phyloP scores from a whole-genome alignment of 2,888 invertebrate genomes.

The Cephalotes varians region DNA sequence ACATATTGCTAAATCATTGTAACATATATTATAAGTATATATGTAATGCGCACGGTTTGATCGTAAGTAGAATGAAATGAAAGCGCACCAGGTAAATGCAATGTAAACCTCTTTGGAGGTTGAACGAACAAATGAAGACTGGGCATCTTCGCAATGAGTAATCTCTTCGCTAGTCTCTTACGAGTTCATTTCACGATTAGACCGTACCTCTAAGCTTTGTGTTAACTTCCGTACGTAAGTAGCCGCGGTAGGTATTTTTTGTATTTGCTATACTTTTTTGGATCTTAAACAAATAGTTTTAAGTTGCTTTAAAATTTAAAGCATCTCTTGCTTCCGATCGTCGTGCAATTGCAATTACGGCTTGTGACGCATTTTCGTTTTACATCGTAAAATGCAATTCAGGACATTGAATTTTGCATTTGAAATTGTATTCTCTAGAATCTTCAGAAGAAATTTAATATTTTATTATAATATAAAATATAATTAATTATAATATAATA shows the following conservation, averaged over 20 bases:
- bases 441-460: background rate
- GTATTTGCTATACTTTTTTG: slow-evolving; percentile 84
- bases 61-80: slow-evolving; percentile 81
- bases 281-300: slow-evolving; percentile 80
- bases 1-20: slow-evolving; percentile 67
- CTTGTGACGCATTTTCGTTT: slow-evolving; percentile 61
- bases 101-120: slow-evolving; percentile 84
- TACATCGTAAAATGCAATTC: slow-evolving; percentile 66
- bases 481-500: no score
- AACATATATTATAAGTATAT: slow-evolving; percentile 69
- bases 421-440: background rate
- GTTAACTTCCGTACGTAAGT: slow-evolving; percentile 88
- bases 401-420: slow-evolving; percentile 19
- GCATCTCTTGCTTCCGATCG: slow-evolving; percentile 67
- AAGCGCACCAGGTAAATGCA: slow-evolving; percentile 85
- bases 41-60: slow-evolving; percentile 81
- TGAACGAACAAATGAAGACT: slow-evolving; percentile 82
- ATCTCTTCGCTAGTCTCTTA: slow-evolving; percentile 85
- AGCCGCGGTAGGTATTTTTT: slow-evolving; percentile 89
- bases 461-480: no score
- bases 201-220: slow-evolving; percentile 85
- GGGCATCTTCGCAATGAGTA: slow-evolving; percentile 85
- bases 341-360: slow-evolving; percentile 47
- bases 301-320: slow-evolving; percentile 77
- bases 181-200: slow-evolving; percentile 85